Evolutionary conservation across 2,797 vertebrate genomes (phyloP), one percentile per base, ranked within the genome.

Genomic region (Enteromius paludinosus): DNA sequence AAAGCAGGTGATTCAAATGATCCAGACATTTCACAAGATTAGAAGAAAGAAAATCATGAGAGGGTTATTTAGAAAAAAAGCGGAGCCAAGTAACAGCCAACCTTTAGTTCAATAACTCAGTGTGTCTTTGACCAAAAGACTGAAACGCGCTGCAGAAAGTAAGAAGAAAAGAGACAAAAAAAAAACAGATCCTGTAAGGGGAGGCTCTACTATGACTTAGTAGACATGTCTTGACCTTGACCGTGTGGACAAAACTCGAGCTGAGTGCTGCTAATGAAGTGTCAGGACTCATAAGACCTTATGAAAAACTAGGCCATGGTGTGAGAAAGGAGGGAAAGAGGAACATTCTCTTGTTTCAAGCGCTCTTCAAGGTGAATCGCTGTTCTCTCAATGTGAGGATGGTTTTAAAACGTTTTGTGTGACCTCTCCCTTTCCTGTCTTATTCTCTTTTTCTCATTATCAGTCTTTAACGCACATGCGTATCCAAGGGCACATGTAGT

Each of bases 251-350:
- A 83, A 83, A 86, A 84, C 85, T 74, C 7, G 79, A 68, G 83
- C 75, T 77, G 83, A 84, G 70, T 75, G 78, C 83, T 70, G 65
- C 81, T 89, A 87, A 86, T 86, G 88, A 86, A 87, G 81, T 82
- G 79, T 89, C 86, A 87, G 65, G 82, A 85, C 81, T 83, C 82
- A 86, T 84, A 83, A 89, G 85, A 81, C 78, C 84, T 86, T 81
- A 66, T 71, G 6, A 10, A 83, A 85, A 86, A 90, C 86, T 30
- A 23, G 77, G 81, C 73, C 79, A 84, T 77, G 52, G 81, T 77
- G 52, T 64, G 73, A 80, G 68, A 77, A 78, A 71, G 30, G 61
- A 76, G 66, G 38, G 23, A 82, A 74, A 81, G 10, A 30, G 35
- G 33, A 69, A 78, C n/a, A n/a, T 64, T 74, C 73, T 74, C 78